Conservation (phyloP, 1,140 invertebrate species). For the Leucophenga varia region DNA sequence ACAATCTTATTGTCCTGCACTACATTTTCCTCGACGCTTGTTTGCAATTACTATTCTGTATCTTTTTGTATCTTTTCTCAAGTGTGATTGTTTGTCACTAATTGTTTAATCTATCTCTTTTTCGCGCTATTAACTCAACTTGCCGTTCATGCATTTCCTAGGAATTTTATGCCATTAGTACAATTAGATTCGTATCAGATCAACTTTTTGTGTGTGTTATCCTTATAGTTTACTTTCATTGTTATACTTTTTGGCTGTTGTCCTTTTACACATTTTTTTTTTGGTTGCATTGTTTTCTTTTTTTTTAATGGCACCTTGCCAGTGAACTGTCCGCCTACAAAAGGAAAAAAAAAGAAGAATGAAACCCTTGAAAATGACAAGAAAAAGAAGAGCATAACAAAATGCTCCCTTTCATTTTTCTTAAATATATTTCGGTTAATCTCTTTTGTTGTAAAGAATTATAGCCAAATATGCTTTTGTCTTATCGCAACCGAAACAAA, state of each 20-base stretch:
- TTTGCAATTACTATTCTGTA: no score
- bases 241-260: constrained; percentile 26
- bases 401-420: no score
- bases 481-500: not conserved
- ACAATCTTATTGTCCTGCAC: no score
- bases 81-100: no score
- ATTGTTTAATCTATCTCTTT: no score
- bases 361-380: no score
- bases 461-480: not conserved
- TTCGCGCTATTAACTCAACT: no score
- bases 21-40: no score
- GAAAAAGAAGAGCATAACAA: constrained; percentile 12
- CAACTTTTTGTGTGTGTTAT: constrained; percentile 20
- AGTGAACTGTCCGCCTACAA: constrained; percentile 50
- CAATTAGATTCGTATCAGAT: constrained; percentile 54
- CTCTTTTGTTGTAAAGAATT: constrained; percentile 31
- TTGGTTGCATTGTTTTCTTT: constrained; percentile 23
- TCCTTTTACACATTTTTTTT: no score
- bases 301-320: constrained; percentile 55
- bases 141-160: constrained; percentile 24
- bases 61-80: no score
- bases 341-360: constrained; percentile 8
- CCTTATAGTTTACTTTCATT: constrained; percentile 37
- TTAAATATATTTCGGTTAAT: no score
- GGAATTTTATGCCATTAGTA: constrained; percentile 50